These are phyloP conservation scores for Pseudocheirus occidentalis DNA, from an alignment of 2,797 vertebrate genomes.

Conservation along the genomic window DNA sequence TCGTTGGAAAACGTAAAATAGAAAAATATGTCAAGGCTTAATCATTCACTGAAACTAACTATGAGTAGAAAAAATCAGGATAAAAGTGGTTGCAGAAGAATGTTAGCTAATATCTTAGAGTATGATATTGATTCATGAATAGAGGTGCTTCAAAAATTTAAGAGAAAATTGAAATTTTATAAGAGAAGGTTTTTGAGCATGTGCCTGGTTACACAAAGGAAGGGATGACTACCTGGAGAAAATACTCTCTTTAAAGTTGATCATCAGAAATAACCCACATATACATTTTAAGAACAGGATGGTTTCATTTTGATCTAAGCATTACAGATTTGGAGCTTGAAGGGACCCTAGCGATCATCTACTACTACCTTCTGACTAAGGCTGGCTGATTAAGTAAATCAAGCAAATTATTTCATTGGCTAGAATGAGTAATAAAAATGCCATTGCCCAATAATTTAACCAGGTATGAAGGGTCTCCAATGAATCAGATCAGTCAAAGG, in stretches of 20 bases:
- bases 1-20: conserved; percentile 79
- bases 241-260: background rate
- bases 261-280: background rate
- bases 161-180: background rate
- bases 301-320: background rate
- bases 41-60: conserved; percentile 71
- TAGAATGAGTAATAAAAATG: background rate
- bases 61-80: conserved; percentile 66
- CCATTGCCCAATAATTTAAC: background rate
- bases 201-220: background rate
- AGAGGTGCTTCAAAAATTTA: background rate
- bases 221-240: background rate
- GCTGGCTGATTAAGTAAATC: background rate
- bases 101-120: conserved; percentile 65
- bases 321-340: background rate
- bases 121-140: conserved; percentile 68
- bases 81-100: conserved; percentile 67
- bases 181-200: background rate
- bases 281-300: background rate
- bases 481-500: background rate
- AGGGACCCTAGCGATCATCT: background rate
- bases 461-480: background rate
- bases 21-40: conserved; percentile 79
- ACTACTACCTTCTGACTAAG: background rate
- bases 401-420: background rate